These are phyloP conservation scores for Dendrolimus pini DNA, from an alignment of 2,888 invertebrate species.

Conservation along the genomic window DNA sequence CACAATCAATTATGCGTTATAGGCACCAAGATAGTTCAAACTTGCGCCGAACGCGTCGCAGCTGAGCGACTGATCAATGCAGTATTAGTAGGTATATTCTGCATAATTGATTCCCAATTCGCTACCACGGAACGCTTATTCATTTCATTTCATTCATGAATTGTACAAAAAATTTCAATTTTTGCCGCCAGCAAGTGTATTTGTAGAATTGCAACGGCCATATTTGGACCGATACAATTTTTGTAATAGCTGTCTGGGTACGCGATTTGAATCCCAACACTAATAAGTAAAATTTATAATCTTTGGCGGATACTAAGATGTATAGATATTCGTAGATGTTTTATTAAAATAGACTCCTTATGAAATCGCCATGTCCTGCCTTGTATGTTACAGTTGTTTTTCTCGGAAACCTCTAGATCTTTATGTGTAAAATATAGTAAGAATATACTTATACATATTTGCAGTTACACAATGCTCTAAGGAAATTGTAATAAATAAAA, in stretches of 20 bases:
- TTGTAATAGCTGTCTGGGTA: conserved; percentile 52
- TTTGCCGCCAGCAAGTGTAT: conserved; percentile 58
- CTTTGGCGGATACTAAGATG: too few species aligned
- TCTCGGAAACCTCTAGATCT: neutral
- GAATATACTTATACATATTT: neutral
- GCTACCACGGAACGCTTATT: conserved; percentile 63
- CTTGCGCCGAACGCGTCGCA: conserved; percentile 15
- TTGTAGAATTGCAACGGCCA: conserved; percentile 53
- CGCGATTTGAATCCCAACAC: conserved; percentile 27
- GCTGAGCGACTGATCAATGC: conserved; percentile 46
- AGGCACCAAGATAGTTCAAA: neutral
- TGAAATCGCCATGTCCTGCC: too few species aligned
- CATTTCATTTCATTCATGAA: conserved; percentile 76
- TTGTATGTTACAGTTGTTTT: too few species aligned
- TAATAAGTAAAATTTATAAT: conserved; percentile 11
- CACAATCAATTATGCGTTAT: neutral
- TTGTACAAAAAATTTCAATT: conserved; percentile 69
- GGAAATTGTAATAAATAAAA: too few species aligned
- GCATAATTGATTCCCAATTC: conserved; percentile 73
- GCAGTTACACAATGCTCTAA: too few species aligned
- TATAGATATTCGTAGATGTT: too few species aligned
- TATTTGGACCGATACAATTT: conserved; percentile 64
- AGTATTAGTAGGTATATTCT: conserved; percentile 56
- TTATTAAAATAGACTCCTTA: too few species aligned
- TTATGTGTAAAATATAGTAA: neutral